These are phyloP conservation scores for Lipophrys pholis DNA, from an alignment of 2,113 vertebrate genomes.

Conservation along the genomic window DNA sequence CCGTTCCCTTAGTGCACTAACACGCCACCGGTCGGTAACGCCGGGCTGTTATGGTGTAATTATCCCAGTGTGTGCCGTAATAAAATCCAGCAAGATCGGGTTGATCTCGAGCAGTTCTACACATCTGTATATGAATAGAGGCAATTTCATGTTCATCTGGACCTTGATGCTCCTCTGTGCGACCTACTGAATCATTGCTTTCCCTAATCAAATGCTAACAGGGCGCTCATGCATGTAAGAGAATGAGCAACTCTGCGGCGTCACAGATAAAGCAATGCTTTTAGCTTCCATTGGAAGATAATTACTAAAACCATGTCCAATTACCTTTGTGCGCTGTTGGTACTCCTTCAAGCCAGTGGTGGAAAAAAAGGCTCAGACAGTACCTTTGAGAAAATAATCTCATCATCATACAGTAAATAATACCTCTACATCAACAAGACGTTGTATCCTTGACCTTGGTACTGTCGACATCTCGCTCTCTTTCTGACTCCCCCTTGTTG, in stretches of 20 bases:
- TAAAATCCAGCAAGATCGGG: conserved; percentile 56
- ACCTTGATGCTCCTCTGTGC: conserved; percentile 32
- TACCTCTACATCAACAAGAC: conserved; percentile 3
- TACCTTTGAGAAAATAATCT: conserved; percentile 16
- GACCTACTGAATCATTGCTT: conserved; percentile 40
- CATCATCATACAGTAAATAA: conserved; percentile 25
- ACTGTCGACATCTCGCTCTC: conserved; percentile 30
- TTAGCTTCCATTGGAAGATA: conserved; percentile 37
- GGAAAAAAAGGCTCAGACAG: conserved; percentile 6
- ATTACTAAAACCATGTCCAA: conserved; percentile 58
- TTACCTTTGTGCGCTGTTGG: conserved; percentile 48
- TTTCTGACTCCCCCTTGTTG: conserved; percentile 27
- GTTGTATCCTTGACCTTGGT: conserved; percentile 47
- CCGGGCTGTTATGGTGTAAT: conserved; percentile 67
- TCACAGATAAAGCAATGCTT: conserved; percentile 45
- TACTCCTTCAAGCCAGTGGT: conserved; percentile 32
- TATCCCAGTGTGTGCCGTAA: conserved; percentile 61
- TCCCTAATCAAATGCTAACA: conserved; percentile 43
- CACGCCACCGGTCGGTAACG: conserved; percentile 58
- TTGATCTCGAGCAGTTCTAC: conserved; percentile 47
- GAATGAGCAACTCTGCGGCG: conserved; percentile 30
- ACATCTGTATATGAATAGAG: conserved; percentile 31
- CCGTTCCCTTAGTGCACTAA: conserved; percentile 54
- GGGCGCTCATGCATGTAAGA: conserved; percentile 47
- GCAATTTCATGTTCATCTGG: conserved; percentile 48